Evolutionary conservation across 2,113 vertebrate genomes (phyloP), one percentile per base, ranked within the genome.

Genomic region (Erpornis zantholeuca): DNA sequence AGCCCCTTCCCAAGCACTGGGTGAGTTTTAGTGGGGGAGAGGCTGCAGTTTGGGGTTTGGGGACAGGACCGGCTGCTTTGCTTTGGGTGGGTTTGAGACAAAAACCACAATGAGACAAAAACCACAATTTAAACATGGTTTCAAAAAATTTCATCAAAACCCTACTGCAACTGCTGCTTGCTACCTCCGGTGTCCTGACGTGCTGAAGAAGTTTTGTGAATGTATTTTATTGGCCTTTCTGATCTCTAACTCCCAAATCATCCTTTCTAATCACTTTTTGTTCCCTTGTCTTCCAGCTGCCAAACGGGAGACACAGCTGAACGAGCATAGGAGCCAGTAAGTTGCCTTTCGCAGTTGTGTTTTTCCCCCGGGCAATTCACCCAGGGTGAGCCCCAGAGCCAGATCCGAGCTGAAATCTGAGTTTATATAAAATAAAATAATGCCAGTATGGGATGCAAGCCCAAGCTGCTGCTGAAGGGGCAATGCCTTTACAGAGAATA

Each of bases 291-390:
- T 91, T 95, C 29, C 89, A 98, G 98, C 76, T 50, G 16, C 36
- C 10, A 97, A 96, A 83, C 63, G 14, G 69, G 29, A 87, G 1
- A 84, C 94, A 50, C 94, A 86, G 44, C 57, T 15, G 50, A 90
- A 66, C 0, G 54, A 96, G 29, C 84, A 11, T 61, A 96, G 92
- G 29, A 97, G 29, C 15, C 91, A 25, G 98, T 98, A 95, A 98
- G 98, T 97, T 44, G 10, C 65, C 23, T 40, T 66, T 86, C 29
- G 28, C 44, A 1, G 0, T 15, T 0, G 0, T 1, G 0, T 12
- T 91, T 77, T 27, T 72, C 4, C 36, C 71, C 25, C 5, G n/a
- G 0, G 40, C 6, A 56, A 7, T 29, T 81, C 52, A 11, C 9
- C 20, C 0, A 4, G 68, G 40, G 19, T 29, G 45, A 68, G 50